Conservation (phyloP, 2,888 invertebrate genomes). For the Venusia cambrica region DNA sequence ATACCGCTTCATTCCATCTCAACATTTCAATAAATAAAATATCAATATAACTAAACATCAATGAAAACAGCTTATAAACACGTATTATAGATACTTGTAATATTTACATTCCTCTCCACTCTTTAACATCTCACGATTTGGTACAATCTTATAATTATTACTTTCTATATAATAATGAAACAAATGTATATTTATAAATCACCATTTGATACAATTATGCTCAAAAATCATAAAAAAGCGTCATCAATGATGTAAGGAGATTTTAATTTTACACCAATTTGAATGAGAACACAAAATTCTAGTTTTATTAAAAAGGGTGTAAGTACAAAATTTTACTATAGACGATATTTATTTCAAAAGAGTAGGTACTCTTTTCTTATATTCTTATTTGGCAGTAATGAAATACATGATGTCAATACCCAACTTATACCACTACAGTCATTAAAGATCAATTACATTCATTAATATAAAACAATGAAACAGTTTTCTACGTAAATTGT, state of each 20-base stretch:
- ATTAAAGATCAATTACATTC: constrained; percentile 54
- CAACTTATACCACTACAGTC: constrained; percentile 59
- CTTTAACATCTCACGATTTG: constrained; percentile 52
- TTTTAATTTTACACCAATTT: constrained; percentile 7
- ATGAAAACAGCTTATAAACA: constrained; percentile 70
- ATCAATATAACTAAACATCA: constrained; percentile 46
- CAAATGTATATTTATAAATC: constrained; percentile 18
- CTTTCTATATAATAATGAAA: constrained; percentile 23
- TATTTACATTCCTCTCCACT: constrained; percentile 66
- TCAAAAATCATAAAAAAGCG: constrained; percentile 26
- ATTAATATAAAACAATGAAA: constrained; percentile 63
- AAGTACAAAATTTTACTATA: constrained; percentile 65
- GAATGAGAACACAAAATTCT: constrained; percentile 13
- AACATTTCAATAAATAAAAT: constrained; percentile 34
- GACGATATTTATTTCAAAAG: constrained; percentile 59
- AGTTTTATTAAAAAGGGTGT: constrained; percentile 47
- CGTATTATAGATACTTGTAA: constrained; percentile 60
- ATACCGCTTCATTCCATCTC: constrained; percentile 10
- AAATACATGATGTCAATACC: constrained; percentile 56
- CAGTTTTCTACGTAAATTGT: constrained; percentile 55
- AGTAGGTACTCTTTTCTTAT: constrained; percentile 71
- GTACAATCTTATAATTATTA: constrained; percentile 42
- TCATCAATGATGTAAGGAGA: constrained; percentile 19
- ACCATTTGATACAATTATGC: constrained; percentile 24
- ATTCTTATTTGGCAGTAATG: constrained; percentile 74